Percentiles rank a stretch among this genome's conserved stretches.
phyloP scores from a whole-genome alignment of 2,797 vertebrate species.

The Muscicapa striata region DNA sequence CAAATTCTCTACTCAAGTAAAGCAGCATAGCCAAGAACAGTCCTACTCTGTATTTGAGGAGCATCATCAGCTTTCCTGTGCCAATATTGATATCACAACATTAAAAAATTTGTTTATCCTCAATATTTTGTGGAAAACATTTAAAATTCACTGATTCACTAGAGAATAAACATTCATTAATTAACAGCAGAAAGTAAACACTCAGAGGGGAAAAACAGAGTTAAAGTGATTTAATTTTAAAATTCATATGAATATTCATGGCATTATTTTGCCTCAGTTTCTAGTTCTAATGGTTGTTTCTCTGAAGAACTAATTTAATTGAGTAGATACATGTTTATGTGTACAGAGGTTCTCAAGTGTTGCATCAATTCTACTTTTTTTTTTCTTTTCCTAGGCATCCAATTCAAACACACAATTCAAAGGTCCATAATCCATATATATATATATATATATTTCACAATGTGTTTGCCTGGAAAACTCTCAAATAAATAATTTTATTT shows the following conservation, averaged over 20 bases:
- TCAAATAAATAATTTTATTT: not conserved
- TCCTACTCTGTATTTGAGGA: not conserved
- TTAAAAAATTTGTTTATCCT: not conserved
- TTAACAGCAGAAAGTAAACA: constrained; percentile 7
- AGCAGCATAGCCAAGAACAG: not conserved
- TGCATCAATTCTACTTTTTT: not conserved
- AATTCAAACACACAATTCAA: not conserved
- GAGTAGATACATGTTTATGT: not conserved
- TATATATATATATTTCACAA: not conserved
- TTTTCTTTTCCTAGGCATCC: not conserved
- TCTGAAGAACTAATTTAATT: constrained; percentile 46
- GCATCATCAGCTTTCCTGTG: not conserved
- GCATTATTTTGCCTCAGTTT: not conserved
- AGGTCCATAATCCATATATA: not conserved
- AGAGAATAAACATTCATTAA: constrained; percentile 16
- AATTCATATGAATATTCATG: constrained; percentile 44
- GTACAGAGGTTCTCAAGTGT: not conserved
- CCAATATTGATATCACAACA: not conserved
- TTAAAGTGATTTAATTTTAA: constrained; percentile 1
- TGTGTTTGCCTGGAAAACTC: not conserved
- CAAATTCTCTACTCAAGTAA: not conserved
- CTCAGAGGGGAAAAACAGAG: not conserved
- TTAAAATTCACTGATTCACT: not conserved
- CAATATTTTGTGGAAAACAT: not conserved
- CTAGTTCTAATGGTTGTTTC: not conserved